Evolutionary conservation across 2,888 invertebrate species (phyloP), one percentile per base, ranked within the genome.

Genomic region (Agonopterix heracliana): DNA sequence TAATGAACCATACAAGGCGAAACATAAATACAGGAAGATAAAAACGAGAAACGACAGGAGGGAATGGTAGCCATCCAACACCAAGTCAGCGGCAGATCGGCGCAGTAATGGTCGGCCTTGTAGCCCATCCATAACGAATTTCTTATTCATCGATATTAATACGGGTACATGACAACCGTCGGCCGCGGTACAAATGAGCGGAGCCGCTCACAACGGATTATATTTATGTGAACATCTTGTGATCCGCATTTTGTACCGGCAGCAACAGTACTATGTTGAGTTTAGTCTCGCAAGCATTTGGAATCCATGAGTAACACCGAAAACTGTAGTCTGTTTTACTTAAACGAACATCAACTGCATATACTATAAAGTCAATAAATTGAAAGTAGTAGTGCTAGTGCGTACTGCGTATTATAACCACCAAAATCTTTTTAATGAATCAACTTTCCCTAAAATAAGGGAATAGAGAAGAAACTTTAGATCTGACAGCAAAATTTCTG

Each of bases 131-230:
- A 87, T 87, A 84, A 86, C 83, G 78, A 80, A 86, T 86, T 86
- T 88, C 82, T 86, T 85, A 88, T 87, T 85, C 87, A 87, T 88
- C 85, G 86, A 83, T 84, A 83, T 85, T 83, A 85, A 85, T 86
- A 81, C 76, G 71, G 69, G 64, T 78, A 86, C 87, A 87, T 80
- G 86, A 85, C 85, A 82, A 81, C 81, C 83, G 77, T 79, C 77
- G 73, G 79, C 72, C 78, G 75, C 60, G 59, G 66, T 83, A 88
- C 87, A 86, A 86, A 88, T 87, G 86, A 82, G 79, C 73, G 74
- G 66, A 69, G 73, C 75, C 76, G 77, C 75, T 81, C 81, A 74
- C 76, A 74, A 69, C 74, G 68, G 79, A 78, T 81, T 81, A 81
- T 81, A 84, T 85, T 85, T 85, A 86, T 87, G 78, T 76, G 81